These are phyloP conservation scores for Tretioscincus oriximinensis DNA, from an alignment of 2,113 vertebrate species.

Conservation along the genomic window DNA sequence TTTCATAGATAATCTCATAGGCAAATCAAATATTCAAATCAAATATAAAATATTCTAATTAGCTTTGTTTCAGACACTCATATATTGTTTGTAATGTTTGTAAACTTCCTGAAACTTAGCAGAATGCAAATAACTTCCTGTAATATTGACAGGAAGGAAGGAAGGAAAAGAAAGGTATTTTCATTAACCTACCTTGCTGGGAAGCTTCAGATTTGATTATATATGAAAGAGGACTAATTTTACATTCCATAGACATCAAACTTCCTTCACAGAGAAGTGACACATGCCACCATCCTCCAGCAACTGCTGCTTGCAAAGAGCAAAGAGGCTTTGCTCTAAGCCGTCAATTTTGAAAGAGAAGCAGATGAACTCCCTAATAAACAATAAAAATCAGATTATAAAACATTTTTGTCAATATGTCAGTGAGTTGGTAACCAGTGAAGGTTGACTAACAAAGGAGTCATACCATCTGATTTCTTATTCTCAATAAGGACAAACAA, in stretches of 20 bases:
- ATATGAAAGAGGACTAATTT: not conserved
- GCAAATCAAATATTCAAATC: too few relatives aligned
- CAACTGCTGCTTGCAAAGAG: constrained; percentile 1
- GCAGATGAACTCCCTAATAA: constrained; percentile 14
- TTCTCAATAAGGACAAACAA: constrained; percentile 23
- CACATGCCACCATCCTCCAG: not conserved
- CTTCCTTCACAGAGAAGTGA: constrained; percentile 8
- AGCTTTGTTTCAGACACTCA: too few relatives aligned
- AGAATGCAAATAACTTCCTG: not conserved
- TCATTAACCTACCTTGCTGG: not conserved
- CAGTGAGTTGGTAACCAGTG: not conserved
- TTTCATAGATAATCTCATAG: not conserved
- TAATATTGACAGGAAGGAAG: constrained; percentile 10
- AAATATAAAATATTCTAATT: too few relatives aligned
- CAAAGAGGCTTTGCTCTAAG: constrained; percentile 4
- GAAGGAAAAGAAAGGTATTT: constrained; percentile 27
- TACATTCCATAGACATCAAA: constrained; percentile 6
- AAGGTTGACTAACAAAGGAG: constrained; percentile 23
- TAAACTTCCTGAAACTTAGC: not conserved
- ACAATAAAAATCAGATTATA: constrained; percentile 12
- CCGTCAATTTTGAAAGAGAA: constrained; percentile 14
- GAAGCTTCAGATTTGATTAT: constrained; percentile 20
- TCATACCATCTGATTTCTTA: constrained; percentile 1
- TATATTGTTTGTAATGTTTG: too few relatives aligned
- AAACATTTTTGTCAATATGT: constrained; percentile 6